A percentile compares a stretch with the other conserved stretches of the same genome.
phyloP scores from a whole-genome alignment of 2,797 vertebrate species.

The Pseudomugil gertrudae region DNA sequence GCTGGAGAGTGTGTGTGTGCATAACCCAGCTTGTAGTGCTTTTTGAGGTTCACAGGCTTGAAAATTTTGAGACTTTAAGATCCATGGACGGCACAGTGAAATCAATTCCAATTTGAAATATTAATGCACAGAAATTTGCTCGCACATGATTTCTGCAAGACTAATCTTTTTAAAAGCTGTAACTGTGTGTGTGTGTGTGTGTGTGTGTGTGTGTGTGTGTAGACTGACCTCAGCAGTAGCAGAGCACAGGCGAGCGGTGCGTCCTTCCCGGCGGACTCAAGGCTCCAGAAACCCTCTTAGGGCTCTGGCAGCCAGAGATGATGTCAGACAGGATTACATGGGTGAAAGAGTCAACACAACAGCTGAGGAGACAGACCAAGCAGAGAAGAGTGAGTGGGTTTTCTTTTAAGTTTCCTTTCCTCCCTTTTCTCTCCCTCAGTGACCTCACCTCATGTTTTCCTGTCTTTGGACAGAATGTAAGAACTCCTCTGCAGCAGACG shows the following conservation, averaged over 20 bases:
- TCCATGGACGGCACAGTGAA: too few relatives aligned
- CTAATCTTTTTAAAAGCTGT: not conserved
- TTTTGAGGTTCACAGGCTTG: too few relatives aligned
- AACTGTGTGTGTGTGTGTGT: not conserved
- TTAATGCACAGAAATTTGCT: too few relatives aligned
- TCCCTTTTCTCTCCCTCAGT: not conserved
- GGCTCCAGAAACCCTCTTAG: conserved; percentile 86
- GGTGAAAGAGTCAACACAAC: conserved; percentile 65
- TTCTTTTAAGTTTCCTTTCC: not conserved
- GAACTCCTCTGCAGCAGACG: conserved; percentile 60
- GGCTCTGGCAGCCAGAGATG: conserved; percentile 82
- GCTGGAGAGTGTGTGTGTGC: too few relatives aligned
- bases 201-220: conserved; percentile 29
- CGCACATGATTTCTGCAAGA: not conserved
- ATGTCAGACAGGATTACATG: conserved; percentile 84
- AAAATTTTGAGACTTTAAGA: too few relatives aligned
- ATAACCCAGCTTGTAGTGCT: too few relatives aligned
- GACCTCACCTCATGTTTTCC: not conserved
- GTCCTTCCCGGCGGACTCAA: conserved; percentile 83
- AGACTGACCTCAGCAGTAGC: conserved; percentile 83
- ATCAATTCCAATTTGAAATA: too few relatives aligned
- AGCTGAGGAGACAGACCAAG: conserved; percentile 67
- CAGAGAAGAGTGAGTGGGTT: conserved; percentile 72
- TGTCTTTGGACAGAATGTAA: conserved; percentile 69
- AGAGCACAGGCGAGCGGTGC: conserved; percentile 82